Evolutionary conservation across 2,113 vertebrate species (phyloP).

Genomic region (Nettapus auritus): DNA sequence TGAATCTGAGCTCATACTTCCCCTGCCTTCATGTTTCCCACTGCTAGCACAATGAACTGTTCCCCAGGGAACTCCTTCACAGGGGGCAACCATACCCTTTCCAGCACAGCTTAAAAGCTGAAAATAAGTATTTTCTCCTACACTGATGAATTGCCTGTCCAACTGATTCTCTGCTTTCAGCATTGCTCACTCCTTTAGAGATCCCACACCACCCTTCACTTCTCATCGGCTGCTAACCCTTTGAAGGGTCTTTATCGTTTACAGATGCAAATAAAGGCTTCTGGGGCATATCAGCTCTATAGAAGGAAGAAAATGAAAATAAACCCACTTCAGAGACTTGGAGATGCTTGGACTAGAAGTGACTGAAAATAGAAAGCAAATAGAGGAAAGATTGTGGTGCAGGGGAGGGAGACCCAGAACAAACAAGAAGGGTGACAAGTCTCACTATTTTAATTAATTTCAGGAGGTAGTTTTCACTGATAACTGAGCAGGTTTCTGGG

Average conservation of each 20-base stretch:
- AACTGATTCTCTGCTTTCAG: constrained; percentile 1
- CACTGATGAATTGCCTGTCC: background rate
- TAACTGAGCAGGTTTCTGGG: background rate
- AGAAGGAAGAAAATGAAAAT: background rate
- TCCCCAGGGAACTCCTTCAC: constrained; percentile 35
- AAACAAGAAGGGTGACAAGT: background rate
- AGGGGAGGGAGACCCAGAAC: background rate
- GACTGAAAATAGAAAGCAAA: background rate
- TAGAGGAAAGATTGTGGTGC: background rate
- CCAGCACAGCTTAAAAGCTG: constrained; percentile 5
- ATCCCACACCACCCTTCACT: background rate
- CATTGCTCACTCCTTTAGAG: background rate
- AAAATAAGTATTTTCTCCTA: background rate
- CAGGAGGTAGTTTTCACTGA: background rate
- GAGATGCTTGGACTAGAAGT: background rate
- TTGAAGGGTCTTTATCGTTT: background rate
- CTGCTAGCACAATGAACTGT: constrained; percentile 10
- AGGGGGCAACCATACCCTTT: background rate
- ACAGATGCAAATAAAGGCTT: constrained; percentile 1
- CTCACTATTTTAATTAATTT: background rate
- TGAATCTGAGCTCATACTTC: constrained; percentile 60
- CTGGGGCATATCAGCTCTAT: background rate
- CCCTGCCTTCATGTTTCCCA: constrained; percentile 57
- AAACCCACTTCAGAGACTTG: background rate
- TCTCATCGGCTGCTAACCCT: background rate